Evolutionary conservation across 2,888 invertebrate genomes (phyloP), one percentile per base, ranked within the genome.

Genomic region (Aleiodes testaceus): DNA sequence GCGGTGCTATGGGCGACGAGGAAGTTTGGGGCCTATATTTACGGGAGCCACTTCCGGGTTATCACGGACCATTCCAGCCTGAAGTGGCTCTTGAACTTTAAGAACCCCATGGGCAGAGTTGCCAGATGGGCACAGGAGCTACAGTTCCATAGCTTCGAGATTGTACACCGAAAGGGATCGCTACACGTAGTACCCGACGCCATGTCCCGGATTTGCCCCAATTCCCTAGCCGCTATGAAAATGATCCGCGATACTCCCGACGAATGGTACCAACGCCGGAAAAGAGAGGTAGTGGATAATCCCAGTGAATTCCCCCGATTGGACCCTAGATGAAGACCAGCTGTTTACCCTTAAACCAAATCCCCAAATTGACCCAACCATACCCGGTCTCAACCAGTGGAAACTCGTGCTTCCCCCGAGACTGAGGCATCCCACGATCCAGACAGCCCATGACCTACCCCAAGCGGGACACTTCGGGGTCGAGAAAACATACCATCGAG

Each of bases 91-190:
- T 3, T 50, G 9, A 50, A 50, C 20, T 50, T 50, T 5, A 50
- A 50, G 20, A 16, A 50, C 18, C 50, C 50, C 1, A 16, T 20
- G 9, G 50, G 50, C 3, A 4, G 50, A 16, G 18, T 50, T 1
- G 16, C 50, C 3, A 3, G 50, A 7, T 50, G 16, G 18, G 16
- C 50, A 9, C 20, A 9, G 5, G 50, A 50, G 20, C 1, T 52
- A 18, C 20, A 52, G 6, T 12, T 12, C 20, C 22, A 52, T 22
- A 20, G 22, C 7, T 9, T n/a, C 20, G 22, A 7, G 2, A 52
- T 65, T 7, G 11, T 65, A n/a, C 45, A 18, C 42, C 44, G 47
- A 4, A 64, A 47, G 14, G 3, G 47, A 16, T 64, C 64, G n/a
- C n/a, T 47, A 5, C 64, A 64, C 18, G 45, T 45, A 0, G 45